Base-by-base conservation (phyloP, 2,888 invertebrate species). In the Drosophila vallismaia region DNA sequence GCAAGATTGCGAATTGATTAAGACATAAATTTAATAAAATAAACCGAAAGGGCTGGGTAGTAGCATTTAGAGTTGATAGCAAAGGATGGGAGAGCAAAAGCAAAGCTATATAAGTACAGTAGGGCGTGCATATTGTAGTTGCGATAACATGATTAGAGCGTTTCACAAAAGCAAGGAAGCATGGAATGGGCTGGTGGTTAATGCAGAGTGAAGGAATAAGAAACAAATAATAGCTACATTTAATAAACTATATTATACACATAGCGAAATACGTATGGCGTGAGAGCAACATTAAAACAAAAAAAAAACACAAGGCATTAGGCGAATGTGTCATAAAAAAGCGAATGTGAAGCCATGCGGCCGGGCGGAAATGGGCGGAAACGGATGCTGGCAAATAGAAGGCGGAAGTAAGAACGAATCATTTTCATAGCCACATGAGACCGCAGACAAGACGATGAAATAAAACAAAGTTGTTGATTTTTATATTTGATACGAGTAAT, bases 401-500 rank as follows among this genome's bases (percentile, higher is more conserved):
- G 63, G 53, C 26, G 51, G 51, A 74, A 58, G 74, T 42, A 58
- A 46, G 67, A 66, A 78, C 52, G 64, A 75, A 86, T 78, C 87
- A 81, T 81, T 81, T 84, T 86, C 82, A 68, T 71, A 76, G 85
- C 86, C 86, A 87, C 71, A 77, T 58, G 85, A 76, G 83, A 79
- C 78, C 84, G 84, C 88, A 71, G 85, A 70, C 53, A 64, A 40
- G 66, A 42, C 40, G 73, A 52, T 49, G 42, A 51, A 66, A 51
- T 64, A 63, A 63, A 64, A 64, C 67, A 88, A 88, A 79, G 90
- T 91, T 91, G 91, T 91, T 91, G 90, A 91, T 91, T 91, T 91
- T 91, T 91, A 91, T 91, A 91, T 91, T 91, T 91, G 91, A 91
- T 91, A 91, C 92, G 91, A 91, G 88, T 90, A 88, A 89, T 85